Percentiles rank a stretch among this genome's conserved stretches.
phyloP scores from a whole-genome alignment of 2,888 invertebrate species.

The Athetis lepigone region DNA sequence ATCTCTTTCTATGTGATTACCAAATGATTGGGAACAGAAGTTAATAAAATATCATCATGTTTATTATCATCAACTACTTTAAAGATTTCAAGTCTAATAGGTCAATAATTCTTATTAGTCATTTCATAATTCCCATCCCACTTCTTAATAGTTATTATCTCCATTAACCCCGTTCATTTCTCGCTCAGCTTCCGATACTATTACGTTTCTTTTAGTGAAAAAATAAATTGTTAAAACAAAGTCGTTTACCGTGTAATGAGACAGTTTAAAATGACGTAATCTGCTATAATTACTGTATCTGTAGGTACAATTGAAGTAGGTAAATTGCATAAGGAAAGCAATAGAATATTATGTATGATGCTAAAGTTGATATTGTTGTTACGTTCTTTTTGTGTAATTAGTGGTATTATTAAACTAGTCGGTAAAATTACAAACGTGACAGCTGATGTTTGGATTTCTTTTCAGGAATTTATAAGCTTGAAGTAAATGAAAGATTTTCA shows the following conservation, averaged over 20 bases:
- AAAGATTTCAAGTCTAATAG: background rate
- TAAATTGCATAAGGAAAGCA: background rate
- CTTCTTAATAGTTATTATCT: background rate
- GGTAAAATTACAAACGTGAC: too few species aligned
- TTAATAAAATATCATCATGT: background rate
- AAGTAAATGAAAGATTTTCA: too few species aligned
- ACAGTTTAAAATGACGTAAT: slow-evolving; percentile 28
- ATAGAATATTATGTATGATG: too few species aligned
- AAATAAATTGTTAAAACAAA: slow-evolving; percentile 51
- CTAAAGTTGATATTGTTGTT: too few species aligned
- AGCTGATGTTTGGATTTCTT: too few species aligned
- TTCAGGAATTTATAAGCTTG: too few species aligned
- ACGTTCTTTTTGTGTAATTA: too few species aligned
- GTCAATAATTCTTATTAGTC: background rate
- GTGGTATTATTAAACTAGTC: too few species aligned
- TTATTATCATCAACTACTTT: too few species aligned
- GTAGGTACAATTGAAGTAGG: slow-evolving; percentile 8
- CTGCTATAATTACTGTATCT: slow-evolving; percentile 31
- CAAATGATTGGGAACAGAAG: background rate
- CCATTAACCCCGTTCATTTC: slow-evolving; percentile 17
- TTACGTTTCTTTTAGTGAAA: slow-evolving; percentile 21
- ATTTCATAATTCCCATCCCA: background rate
- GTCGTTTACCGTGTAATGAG: slow-evolving; percentile 57
- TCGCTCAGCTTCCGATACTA: slow-evolving; percentile 21
- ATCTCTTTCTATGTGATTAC: background rate